Conservation (phyloP, 2,113 vertebrate species). For the Gymnobelideus leadbeateri region DNA sequence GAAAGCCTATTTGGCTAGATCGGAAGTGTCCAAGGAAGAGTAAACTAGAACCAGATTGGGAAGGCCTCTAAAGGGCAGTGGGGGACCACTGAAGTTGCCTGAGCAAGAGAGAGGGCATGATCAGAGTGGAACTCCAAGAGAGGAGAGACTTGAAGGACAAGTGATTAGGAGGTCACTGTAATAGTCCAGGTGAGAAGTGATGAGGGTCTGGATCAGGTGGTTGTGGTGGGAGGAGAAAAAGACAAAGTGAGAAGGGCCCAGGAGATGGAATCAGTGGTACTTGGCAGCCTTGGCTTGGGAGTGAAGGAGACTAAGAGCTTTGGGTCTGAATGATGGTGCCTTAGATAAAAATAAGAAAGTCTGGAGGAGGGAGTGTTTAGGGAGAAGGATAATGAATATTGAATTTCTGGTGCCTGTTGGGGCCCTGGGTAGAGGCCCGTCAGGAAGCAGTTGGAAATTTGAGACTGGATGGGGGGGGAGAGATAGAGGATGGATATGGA, state of each 20-base stretch:
- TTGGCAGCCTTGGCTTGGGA: neutral
- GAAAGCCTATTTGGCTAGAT: neutral
- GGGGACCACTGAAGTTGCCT: neutral
- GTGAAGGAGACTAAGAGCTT: neutral
- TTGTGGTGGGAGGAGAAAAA: neutral
- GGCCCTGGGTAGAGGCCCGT: neutral
- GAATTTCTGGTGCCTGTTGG: neutral
- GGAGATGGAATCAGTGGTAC: neutral
- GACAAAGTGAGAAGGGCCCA: neutral
- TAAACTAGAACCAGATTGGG: neutral
- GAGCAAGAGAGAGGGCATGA: neutral
- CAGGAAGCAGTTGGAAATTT: neutral
- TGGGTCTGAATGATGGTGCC: neutral
- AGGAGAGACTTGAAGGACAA: neutral
- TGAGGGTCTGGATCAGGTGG: neutral
- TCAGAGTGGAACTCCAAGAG: neutral
- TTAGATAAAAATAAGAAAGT: neutral
- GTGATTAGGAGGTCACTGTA: neutral
- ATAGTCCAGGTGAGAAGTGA: neutral
- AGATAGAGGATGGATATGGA: neutral
- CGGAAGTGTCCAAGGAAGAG: neutral
- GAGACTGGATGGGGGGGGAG: neutral
- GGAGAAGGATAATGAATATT: neutral
- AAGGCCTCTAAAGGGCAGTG: neutral
- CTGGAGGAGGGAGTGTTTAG: neutral